phyloP scores from a whole-genome alignment of 2,888 invertebrate species.

The Dryobotodes eremita region DNA sequence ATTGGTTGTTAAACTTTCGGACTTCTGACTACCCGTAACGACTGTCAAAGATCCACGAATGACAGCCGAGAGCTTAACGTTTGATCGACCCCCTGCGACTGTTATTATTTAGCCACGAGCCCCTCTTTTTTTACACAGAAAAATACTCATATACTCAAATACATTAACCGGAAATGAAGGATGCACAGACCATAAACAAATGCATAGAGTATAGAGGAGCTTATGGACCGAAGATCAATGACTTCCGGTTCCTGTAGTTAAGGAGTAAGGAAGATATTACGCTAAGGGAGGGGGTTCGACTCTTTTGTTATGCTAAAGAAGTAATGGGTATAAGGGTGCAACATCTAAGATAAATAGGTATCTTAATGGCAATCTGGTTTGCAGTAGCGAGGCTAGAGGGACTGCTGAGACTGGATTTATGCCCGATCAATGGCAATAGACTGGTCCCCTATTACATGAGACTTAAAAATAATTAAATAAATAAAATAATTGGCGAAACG shows the following conservation, averaged over 20 bases:
- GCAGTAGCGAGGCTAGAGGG: not conserved
- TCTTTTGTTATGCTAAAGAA: slow-evolving; percentile 62
- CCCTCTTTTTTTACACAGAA: not conserved
- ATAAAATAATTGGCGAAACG: not conserved
- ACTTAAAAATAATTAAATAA: not conserved
- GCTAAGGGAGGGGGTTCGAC: slow-evolving; percentile 51
- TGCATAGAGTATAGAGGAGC: slow-evolving; percentile 51
- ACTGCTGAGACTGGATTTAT: not conserved
- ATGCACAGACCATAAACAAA: slow-evolving; percentile 61
- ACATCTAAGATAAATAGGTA: slow-evolving; percentile 22
- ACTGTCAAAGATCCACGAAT: not conserved
- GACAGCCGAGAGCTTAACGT: not conserved
- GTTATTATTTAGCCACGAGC: not conserved
- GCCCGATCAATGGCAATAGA: not conserved
- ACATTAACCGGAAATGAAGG: slow-evolving; percentile 62
- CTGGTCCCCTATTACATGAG: not conserved
- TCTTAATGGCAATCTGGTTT: slow-evolving; percentile 21
- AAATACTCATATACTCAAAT: not conserved
- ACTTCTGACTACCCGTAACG: not conserved
- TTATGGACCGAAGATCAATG: slow-evolving; percentile 75
- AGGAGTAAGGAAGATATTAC: slow-evolving; percentile 60
- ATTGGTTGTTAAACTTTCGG: too few species aligned
- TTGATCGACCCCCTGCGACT: not conserved
- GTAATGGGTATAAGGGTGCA: slow-evolving; percentile 38
- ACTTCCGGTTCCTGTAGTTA: slow-evolving; percentile 70